These are phyloP conservation scores for Menura novaehollandiae DNA, from an alignment of 2,113 vertebrate species.

Conservation along the genomic window DNA sequence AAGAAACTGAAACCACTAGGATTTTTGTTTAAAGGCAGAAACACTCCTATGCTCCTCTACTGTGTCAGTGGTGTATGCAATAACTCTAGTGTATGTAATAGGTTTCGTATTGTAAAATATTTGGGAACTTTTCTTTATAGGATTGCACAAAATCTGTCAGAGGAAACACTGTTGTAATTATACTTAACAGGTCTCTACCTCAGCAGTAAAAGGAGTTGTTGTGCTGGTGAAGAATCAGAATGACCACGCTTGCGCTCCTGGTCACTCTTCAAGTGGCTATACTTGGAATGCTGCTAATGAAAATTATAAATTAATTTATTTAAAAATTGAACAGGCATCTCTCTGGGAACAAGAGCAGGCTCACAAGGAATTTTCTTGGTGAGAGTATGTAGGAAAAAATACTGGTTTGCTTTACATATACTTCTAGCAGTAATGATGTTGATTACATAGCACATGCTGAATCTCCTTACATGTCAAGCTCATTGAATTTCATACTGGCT, in stretches of 20 bases:
- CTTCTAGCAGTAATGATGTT: not conserved
- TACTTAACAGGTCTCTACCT: constrained; percentile 68
- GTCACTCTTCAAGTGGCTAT: not conserved
- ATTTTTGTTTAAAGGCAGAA: not conserved
- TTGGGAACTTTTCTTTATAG: not conserved
- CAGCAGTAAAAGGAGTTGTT: constrained; percentile 79
- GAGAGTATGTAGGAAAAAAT: not conserved
- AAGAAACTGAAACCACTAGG: not conserved
- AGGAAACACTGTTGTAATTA: not conserved
- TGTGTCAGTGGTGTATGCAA: not conserved
- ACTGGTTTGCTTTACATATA: not conserved
- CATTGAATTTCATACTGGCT: not conserved
- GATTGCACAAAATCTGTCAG: not conserved
- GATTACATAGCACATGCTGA: not conserved
- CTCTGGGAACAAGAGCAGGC: constrained; percentile 61
- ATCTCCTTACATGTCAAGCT: not conserved
- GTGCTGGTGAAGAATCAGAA: constrained; percentile 71
- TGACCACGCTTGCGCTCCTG: not conserved
- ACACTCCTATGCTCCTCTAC: not conserved
- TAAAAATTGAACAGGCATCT: constrained; percentile 68
- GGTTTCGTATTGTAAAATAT: not conserved
- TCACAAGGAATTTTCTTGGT: constrained; percentile 75
- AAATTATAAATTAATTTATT: constrained; percentile 72
- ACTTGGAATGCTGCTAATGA: not conserved
- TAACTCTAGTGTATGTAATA: not conserved